Evolutionary conservation across 2,888 invertebrate genomes (phyloP), one percentile per base, ranked within the genome.

Genomic region (Ormyrus labotus): DNA sequence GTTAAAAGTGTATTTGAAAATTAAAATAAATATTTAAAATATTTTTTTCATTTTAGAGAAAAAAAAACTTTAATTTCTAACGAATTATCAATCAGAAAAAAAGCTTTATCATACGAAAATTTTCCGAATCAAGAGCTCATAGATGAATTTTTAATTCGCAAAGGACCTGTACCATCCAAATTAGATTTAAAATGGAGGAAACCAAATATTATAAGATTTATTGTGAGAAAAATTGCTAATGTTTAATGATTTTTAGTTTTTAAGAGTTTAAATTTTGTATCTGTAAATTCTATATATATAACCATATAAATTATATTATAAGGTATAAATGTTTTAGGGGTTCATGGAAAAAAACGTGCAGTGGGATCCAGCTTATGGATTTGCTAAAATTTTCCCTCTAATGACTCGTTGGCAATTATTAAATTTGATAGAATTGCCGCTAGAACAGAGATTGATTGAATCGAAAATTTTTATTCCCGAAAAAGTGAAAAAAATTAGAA

Each of bases 41-140:
- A 47, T 55, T 13, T 13, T 50, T 9, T 50, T 34, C 5, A 51
- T 67, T 91, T 82, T 86, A 95, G 95, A 88, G 93, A 94, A 82
- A 92, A 94, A 89, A 92, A 94, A 72, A 88, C 93, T 13, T 92
- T 93, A 70, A 92, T 95, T 1, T 94, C 94, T 90, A 93, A 94
- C 57, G 96, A 96, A 90, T 86, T 96, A 73, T 91, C 92, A 9
- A 92, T 96, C 58, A 93, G 96, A 10, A 93, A 91, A 69, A 95
- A 95, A 87, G 95, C 96, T 0, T 87, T 96, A 50, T 87, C 92
- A 1, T 92, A 94, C 81, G 90, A 91, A 2, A 89, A 92, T 71
- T 96, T 96, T 90, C 96, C 96, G 5, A 94, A 94, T 84, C 93
- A 95, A 84, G 93, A 93, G 85, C 91, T 96, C 48, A 94, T 96